These are phyloP conservation scores for Drosophila miranda DNA, from an alignment of 1,140 invertebrate genomes.

Conservation along the genomic window DNA sequence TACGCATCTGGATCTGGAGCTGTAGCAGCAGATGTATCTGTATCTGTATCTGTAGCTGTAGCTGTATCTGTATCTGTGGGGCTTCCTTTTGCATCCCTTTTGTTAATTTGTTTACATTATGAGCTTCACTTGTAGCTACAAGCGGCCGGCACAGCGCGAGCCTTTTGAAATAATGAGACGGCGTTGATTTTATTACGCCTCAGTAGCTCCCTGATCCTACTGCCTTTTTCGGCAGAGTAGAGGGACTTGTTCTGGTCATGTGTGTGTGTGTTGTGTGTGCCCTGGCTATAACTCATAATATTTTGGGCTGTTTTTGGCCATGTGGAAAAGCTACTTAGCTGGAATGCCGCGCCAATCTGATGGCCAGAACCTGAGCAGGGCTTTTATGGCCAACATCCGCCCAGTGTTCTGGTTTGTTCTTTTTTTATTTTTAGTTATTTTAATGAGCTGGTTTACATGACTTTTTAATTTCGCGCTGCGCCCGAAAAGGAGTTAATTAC, in stretches of 20 bases:
- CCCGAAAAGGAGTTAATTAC: conserved; percentile 82
- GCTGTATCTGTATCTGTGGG: conserved; percentile 11
- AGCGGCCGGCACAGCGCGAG: conserved; percentile 64
- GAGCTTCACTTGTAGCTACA: conserved; percentile 79
- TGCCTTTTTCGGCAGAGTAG: too few relatives aligned
- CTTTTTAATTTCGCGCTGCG: conserved; percentile 82
- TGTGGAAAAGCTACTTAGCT: conserved; percentile 65
- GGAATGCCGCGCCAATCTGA: conserved; percentile 33
- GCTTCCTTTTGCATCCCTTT: conserved; percentile 29
- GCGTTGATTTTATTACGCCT: conserved; percentile 74
- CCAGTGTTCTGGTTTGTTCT: conserved; percentile 1
- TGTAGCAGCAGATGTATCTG: not conserved
- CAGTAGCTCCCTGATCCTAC: conserved; percentile 8
- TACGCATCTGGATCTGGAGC: conserved; percentile 1
- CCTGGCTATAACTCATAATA: conserved; percentile 58
- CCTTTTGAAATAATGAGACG: conserved; percentile 74
- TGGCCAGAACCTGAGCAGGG: conserved; percentile 1
- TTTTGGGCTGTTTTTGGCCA: conserved; percentile 48
- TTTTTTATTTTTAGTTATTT: conserved; percentile 70
- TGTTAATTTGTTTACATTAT: conserved; percentile 82
- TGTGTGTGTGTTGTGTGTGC: conserved; percentile 7
- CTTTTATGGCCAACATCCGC: conserved; percentile 70
- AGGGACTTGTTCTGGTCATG: not conserved
- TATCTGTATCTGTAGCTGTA: conserved; percentile 23
- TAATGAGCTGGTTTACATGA: conserved; percentile 82